phyloP scores from a whole-genome alignment of 2,113 vertebrate species.

The Cinclus cinclus region DNA sequence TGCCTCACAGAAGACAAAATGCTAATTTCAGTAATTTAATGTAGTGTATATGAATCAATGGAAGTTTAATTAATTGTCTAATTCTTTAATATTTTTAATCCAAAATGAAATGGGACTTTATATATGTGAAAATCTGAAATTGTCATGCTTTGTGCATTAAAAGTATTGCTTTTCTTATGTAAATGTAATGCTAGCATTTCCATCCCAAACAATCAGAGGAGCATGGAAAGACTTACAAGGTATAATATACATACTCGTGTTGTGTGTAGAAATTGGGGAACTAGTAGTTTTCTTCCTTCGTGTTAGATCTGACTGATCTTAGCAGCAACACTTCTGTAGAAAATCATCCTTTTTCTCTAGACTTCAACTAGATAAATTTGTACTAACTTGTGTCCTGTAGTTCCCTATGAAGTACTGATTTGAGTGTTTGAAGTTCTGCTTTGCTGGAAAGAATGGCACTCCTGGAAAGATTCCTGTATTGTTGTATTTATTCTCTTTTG shows the following conservation, averaged over 20 bases:
- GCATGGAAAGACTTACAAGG: slow-evolving; percentile 77
- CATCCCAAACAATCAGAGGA: slow-evolving; percentile 79
- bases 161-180: slow-evolving; percentile 69
- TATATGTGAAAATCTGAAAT: slow-evolving; percentile 40
- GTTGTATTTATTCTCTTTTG: neutral
- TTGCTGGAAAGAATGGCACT: slow-evolving; percentile 20
- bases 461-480: neutral
- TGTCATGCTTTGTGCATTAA: slow-evolving; percentile 67
- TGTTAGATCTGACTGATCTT: slow-evolving; percentile 57
- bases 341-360: slow-evolving; percentile 27
- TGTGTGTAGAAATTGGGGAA: slow-evolving; percentile 71
- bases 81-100: slow-evolving; percentile 46
- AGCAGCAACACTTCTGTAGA: slow-evolving; percentile 31
- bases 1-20: slow-evolving; percentile 3
- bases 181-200: slow-evolving; percentile 76
- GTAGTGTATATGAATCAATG: slow-evolving; percentile 18
- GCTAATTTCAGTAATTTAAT: slow-evolving; percentile 26
- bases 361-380: slow-evolving; percentile 34
- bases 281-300: slow-evolving; percentile 59
- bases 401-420: slow-evolving; percentile 26
- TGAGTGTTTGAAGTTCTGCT: slow-evolving; percentile 14
- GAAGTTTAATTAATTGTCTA: slow-evolving; percentile 45
- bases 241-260: slow-evolving; percentile 73
- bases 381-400: slow-evolving; percentile 36
- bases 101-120: slow-evolving; percentile 26